Evolutionary conservation across 2,113 vertebrate genomes (phyloP), one percentile per base, ranked within the genome.

Genomic region (Trogon melanurus): DNA sequence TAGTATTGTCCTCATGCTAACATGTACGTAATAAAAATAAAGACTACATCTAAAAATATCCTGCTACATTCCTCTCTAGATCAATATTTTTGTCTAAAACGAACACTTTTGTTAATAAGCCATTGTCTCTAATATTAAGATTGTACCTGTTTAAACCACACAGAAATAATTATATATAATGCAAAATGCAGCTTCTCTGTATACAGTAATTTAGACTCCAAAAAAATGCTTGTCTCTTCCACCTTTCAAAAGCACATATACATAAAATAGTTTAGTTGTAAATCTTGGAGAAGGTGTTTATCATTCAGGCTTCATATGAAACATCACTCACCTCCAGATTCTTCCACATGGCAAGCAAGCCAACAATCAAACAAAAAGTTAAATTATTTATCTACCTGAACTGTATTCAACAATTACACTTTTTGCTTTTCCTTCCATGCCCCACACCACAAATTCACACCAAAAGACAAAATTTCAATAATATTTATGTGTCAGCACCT

Each of bases 241-340:
- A 45, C 2, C 9, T 30, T 47, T 53, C 19, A 75, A 76, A 58
- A 16, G 5, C 3, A 3, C 1, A 27, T 72, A 57, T 5, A 53
- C 1, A 57, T 11, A 82, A 78, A 66, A 36, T 34, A 62, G 69
- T 61, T 53, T 20, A 17, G 20, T 20, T 44, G 29, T 4, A 88
- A 53, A 84, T 84, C 36, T 71, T 27, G 13, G 26, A 20, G 17
- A 54, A n/a, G 7, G 2, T 71, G 1, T 56, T 87, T 32, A 44
- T 51, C 3, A 5, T 81, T 81, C 34, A 87, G 14, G 27, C 26
- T 67, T 71, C 22, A 44, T 7, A 36, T 83, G 60, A 86, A 89
- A 75, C 23, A 67, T 22, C 57, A 97, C 98, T 98, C 82, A 99
- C 97, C 98, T 96, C 92, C 94, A 85, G 47, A 62, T 89, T 97